Conservation (phyloP, 1,140 invertebrate species). For the Aphelenchoides besseyi region DNA sequence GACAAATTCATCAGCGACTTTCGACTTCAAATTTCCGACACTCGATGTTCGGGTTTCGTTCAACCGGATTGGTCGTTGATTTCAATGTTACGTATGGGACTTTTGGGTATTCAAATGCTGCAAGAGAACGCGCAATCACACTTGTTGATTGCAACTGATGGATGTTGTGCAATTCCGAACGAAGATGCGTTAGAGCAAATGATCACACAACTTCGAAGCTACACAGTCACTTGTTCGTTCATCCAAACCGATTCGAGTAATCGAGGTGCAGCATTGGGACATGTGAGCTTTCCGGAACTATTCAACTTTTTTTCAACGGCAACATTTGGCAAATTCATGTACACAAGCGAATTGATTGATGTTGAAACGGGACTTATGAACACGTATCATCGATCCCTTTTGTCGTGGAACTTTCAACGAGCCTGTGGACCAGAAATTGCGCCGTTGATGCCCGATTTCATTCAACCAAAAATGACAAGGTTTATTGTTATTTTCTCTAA, state of each 20-base stretch:
- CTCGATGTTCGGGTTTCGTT: conserved; percentile 41
- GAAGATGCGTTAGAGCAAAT: conserved; percentile 73
- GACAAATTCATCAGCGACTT: conserved; percentile 6
- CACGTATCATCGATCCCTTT: conserved; percentile 72
- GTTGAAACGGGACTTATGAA: conserved; percentile 66
- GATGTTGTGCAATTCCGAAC: conserved; percentile 75
- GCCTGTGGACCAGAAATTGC: conserved; percentile 24
- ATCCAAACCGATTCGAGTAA: conserved; percentile 68
- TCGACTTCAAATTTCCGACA: conserved; percentile 5
- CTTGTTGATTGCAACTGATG: conserved; percentile 77
- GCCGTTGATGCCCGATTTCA: background rate
- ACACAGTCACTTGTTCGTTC: conserved; percentile 77
- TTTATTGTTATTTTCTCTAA: conserved; percentile 3
- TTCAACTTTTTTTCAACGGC: conserved; percentile 76
- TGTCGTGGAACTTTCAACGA: conserved; percentile 75
- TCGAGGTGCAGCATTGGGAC: conserved; percentile 64
- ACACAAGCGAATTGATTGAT: conserved; percentile 53
- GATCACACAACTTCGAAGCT: conserved; percentile 70
- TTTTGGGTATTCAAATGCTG: conserved; percentile 72
- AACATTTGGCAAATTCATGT: conserved; percentile 74
- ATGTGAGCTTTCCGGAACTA: conserved; percentile 73
- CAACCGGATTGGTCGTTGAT: conserved; percentile 75
- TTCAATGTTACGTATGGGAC: conserved; percentile 76
- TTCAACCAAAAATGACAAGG: background rate
- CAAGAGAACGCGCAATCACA: conserved; percentile 76